phyloP scores from a whole-genome alignment of 1,140 invertebrate species.

The Chionoecetes opilio region DNA sequence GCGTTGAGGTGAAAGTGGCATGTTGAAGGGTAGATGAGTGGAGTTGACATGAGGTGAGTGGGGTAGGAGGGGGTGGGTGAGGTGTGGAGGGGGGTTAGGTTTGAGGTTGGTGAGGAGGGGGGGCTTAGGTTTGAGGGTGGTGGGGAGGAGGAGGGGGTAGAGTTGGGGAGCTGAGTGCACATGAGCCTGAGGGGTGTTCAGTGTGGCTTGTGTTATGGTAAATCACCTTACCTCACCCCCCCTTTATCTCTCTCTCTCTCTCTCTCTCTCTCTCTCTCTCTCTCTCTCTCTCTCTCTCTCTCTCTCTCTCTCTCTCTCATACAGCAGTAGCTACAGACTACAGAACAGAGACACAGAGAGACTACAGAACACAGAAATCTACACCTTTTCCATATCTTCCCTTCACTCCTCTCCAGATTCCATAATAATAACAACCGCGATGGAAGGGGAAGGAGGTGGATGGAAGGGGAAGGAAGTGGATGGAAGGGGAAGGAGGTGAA shows the following conservation, averaged over 20 bases:
- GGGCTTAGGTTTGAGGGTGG: too few species aligned
- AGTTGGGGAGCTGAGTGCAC: not conserved
- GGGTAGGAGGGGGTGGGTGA: not conserved
- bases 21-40: not conserved
- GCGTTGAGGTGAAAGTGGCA: not conserved
- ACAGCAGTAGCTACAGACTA: too few species aligned
- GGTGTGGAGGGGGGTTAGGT: not conserved
- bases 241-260: not conserved
- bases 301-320: too few species aligned
- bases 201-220: constrained; percentile 28
- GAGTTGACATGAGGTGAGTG: not conserved
- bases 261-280: not conserved
- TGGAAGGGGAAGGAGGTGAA: not conserved
- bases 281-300: too few species aligned
- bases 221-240: constrained; percentile 25
- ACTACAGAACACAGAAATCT: too few species aligned
- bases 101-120: too few species aligned
- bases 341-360: too few species aligned
- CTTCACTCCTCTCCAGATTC: not conserved
- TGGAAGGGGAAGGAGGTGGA: not conserved
- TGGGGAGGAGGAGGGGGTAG: not conserved
- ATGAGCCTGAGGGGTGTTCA: not conserved
- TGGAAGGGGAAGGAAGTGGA: too few species aligned
- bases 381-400: not conserved
- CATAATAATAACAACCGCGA: not conserved